Conservation (phyloP, 2,888 invertebrate genomes). For the Phania funesta region DNA sequence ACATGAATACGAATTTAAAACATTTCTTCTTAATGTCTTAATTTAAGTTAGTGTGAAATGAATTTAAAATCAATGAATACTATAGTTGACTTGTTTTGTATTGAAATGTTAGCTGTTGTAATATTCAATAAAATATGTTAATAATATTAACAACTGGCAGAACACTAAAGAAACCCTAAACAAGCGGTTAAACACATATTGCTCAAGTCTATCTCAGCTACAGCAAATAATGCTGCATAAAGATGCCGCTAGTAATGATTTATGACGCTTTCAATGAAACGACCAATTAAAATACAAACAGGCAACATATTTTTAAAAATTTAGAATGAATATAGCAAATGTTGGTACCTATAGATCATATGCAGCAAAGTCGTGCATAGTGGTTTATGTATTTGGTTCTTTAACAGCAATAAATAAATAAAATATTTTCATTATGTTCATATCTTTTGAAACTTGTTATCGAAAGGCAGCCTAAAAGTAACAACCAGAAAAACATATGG, state of each 20-base stretch:
- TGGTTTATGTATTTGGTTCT: conserved; percentile 17
- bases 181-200: neutral
- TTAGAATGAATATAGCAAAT: neutral
- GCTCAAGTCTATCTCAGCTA: neutral
- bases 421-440: conserved; percentile 58
- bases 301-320: conserved; percentile 38
- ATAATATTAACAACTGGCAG: conserved; percentile 35
- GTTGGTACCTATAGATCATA: neutral
- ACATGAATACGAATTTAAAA: neutral
- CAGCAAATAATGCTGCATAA: conserved; percentile 19
- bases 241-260: conserved; percentile 59
- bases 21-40: conserved; percentile 32
- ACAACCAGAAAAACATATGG: conserved; percentile 1
- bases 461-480: conserved; percentile 21
- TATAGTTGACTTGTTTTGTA: conserved; percentile 4
- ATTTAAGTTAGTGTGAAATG: conserved; percentile 27
- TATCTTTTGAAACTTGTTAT: conserved; percentile 59
- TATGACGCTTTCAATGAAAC: conserved; percentile 53
- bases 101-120: conserved; percentile 34
- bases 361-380: neutral
- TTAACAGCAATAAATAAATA: conserved; percentile 60
- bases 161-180: conserved; percentile 3
- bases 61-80: conserved; percentile 32
- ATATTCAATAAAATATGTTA: conserved; percentile 56
- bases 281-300: conserved; percentile 55